Percentiles rank a stretch among this genome's conserved stretches.
Evolutionary conservation across 2,797 vertebrate species (phyloP).

Genomic region (Sebastes flavidus): DNA sequence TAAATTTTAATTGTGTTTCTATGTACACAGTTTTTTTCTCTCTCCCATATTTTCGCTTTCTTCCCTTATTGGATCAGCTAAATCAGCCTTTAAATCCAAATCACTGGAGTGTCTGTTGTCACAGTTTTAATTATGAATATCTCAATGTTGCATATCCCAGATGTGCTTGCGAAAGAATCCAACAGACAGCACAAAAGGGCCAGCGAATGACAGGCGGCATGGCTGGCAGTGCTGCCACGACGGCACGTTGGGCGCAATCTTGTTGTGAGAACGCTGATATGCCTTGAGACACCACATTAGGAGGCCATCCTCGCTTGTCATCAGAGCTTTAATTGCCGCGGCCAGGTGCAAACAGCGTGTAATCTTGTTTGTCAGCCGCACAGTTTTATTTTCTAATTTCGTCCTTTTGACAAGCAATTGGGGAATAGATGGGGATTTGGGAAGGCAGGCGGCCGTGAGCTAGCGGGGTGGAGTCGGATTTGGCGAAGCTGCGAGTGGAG

Average conservation of each 20-base stretch:
- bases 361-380: conserved; percentile 81
- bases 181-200: conserved; percentile 43
- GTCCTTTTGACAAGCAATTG: conserved; percentile 80
- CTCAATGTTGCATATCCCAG: conserved; percentile 46
- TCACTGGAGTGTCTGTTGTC: conserved; percentile 24
- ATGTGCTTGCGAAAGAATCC: conserved; percentile 12
- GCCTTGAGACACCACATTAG: conserved; percentile 79
- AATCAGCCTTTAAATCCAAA: conserved; percentile 38
- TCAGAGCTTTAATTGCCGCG: conserved; percentile 79
- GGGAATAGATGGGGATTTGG: conserved; percentile 73
- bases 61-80: conserved; percentile 5
- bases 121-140: conserved; percentile 59
- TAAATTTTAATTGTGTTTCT: conserved; percentile 19
- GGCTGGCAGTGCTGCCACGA: conserved; percentile 36
- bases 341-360: conserved; percentile 84
- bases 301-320: conserved; percentile 78
- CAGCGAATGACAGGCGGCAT: conserved; percentile 55
- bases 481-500: conserved; percentile 39
- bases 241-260: conserved; percentile 61
- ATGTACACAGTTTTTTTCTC: neutral
- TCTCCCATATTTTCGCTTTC: neutral
- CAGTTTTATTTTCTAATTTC: conserved; percentile 79
- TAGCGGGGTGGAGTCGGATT: conserved; percentile 60
- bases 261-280: conserved; percentile 74
- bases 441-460: conserved; percentile 48